Evolutionary conservation across 2,888 invertebrate species (phyloP), one percentile per base, ranked within the genome.

Genomic region (Blastobasis adustella): DNA sequence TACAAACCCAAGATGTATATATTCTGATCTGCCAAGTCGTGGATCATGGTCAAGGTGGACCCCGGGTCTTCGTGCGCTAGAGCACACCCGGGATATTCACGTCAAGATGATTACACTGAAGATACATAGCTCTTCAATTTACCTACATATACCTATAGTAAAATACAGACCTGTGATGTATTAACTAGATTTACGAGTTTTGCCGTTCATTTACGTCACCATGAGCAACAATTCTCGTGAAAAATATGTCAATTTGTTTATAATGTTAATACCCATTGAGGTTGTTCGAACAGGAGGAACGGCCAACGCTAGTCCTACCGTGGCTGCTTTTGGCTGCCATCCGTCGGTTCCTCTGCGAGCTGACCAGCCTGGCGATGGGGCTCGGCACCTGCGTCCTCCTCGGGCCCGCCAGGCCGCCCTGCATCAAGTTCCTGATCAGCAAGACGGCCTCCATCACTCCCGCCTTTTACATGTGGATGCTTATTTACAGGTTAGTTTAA

Each of bases 241-340:
- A 23, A 23, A 23, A 23, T 23, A 23, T 23, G 3, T 23, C 23
- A 23, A 23, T 23, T 40, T 40, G 1, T 4, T 40, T 8, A 6
- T 40, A 8, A 40, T 40, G 40, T 3, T 8, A 9, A 8, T 40
- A 40, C 40, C 40, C 7, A 40, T 40, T 40, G 6, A 2, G 2
- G 9, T 3, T 40, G 40, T 40, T 42, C 42, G 9, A 42, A 42
- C 53, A 90, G 90, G 90, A 89, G 63, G 90, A 90, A 56, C 80
- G 89, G 36, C 88, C 89, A 0, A 72, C 76, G 0, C 62, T 90
- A 45, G 78, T 90, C 5, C 64, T 90, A 1, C 90, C 90, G 0
- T 90, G 90, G 90, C 69, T 90, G 1, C 63, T 87, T 9, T 65
- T 90, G 49, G 85, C 89, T 10, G 85, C 89, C 0, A 66, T 90